Evolutionary conservation across 2,888 invertebrate species (phyloP), one percentile per base, ranked within the genome.

Genomic region (Noctua comes): DNA sequence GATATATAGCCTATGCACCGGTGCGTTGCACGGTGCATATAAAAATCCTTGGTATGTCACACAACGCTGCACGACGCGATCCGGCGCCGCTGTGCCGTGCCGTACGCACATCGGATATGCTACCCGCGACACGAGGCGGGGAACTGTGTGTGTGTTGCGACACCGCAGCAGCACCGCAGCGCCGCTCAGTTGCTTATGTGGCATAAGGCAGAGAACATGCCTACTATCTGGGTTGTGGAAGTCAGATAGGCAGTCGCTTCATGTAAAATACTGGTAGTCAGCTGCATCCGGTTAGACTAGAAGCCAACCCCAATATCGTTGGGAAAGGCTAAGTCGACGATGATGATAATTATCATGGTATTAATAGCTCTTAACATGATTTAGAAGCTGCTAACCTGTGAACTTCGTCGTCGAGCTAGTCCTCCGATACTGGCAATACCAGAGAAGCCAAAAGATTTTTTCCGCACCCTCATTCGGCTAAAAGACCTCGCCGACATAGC

Each of bases 401-500:
- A 96, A 31, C 54, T 27, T 6, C 70, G 92, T 90, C 76, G 93
- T 92, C 71, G 95, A 1, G 92, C 76, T 0, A 93, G 43, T 6
- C 10, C 92, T 69, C 91, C 92, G 54, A 96, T 90, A 0, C 96
- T 95, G 21, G n/a, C n/a, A 94, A 88, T 0, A 96, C 90, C 16
- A 21, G 88, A 13, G 57, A 95, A 96, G 0, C 96, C 96, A 80
- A 88, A 95, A 0, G 96, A 95, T 0, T 78, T 85, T 77, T 79
- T 92, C 6, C 96, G 89, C n/a, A 95, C 51, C 73, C 80, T 93
- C 68, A 95, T 18, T 27, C 96, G 91, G 48, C 96, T 96, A 76
- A 92, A 85, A 64, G 80, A 48, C 10, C 0, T 57, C 27, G 5
- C 6, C 1, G 0, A 13, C 2, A 72, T 7, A n/a, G 0, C 62